Conservation (phyloP, 2,888 invertebrate genomes). For the Microdon myrmicae region DNA sequence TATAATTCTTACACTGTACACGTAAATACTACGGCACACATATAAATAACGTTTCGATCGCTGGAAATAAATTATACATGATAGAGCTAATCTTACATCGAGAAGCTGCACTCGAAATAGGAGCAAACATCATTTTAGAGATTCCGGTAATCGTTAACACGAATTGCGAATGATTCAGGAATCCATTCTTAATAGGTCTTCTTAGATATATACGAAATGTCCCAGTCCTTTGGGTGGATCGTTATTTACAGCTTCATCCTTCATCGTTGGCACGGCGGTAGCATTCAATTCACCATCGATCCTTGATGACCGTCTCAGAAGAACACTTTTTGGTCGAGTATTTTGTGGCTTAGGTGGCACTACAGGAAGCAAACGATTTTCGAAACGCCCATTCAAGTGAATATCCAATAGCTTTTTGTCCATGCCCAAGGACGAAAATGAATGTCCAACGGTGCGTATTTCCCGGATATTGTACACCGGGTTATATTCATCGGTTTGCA, state of each 20-base stretch:
- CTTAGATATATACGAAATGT: slow-evolving; percentile 66
- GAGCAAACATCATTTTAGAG: background rate
- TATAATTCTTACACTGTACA: too few relatives aligned
- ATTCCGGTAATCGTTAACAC: slow-evolving; percentile 4
- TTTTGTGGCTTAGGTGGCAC: slow-evolving; percentile 29
- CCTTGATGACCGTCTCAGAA: slow-evolving; percentile 46
- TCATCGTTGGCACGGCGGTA: slow-evolving; percentile 24
- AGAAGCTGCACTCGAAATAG: background rate
- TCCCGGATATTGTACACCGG: slow-evolving; percentile 67
- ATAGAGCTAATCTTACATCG: too few relatives aligned
- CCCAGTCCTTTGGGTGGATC: slow-evolving; percentile 66
- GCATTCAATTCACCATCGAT: slow-evolving; percentile 41
- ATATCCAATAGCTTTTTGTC: slow-evolving; percentile 66
- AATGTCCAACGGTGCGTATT: slow-evolving; percentile 65
- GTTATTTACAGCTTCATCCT: slow-evolving; percentile 64
- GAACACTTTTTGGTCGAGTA: slow-evolving; percentile 56
- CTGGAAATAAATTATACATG: too few relatives aligned
- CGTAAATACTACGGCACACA: too few relatives aligned
- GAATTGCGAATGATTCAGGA: too few relatives aligned
- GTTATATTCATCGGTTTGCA: slow-evolving; percentile 59
- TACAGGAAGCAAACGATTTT: slow-evolving; percentile 54
- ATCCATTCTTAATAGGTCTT: background rate
- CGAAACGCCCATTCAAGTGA: slow-evolving; percentile 61
- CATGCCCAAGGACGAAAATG: slow-evolving; percentile 66
- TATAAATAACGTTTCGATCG: too few relatives aligned